Conservation (phyloP, 2,888 invertebrate genomes). For the Pollenia griseotomentosa region DNA sequence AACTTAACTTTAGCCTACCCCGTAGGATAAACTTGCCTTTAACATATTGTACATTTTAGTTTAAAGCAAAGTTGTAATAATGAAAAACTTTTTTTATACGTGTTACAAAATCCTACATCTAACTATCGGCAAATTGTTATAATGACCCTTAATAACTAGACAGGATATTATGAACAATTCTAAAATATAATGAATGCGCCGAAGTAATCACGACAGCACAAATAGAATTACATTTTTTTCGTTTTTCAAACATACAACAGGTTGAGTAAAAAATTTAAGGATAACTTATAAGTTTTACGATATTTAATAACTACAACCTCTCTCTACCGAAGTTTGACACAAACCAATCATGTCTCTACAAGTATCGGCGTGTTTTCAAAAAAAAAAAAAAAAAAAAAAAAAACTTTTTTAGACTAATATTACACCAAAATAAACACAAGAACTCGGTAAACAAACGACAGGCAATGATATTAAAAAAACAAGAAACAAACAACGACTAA, state of each 20-base stretch:
- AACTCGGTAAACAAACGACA: conserved; percentile 11
- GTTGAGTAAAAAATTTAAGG: neutral
- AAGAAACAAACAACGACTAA: neutral
- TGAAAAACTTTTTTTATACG: too few relatives aligned
- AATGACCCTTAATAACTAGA: too few relatives aligned
- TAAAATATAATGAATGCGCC: too few relatives aligned
- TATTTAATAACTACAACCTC: neutral
- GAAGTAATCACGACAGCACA: too few relatives aligned
- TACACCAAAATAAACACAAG: neutral
- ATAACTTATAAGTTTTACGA: neutral
- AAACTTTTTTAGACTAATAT: conserved; percentile 7
- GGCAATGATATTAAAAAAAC: neutral
- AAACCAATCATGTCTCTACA: neutral
- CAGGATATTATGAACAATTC: too few relatives aligned
- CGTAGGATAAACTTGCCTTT: too few relatives aligned
- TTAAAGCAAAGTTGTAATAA: too few relatives aligned
- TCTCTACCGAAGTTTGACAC: neutral
- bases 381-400: neutral
- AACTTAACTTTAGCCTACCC: too few relatives aligned
- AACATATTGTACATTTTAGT: too few relatives aligned
- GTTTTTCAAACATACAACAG: neutral
- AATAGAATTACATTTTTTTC: too few relatives aligned
- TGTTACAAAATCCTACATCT: too few relatives aligned
- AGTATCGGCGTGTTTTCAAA: neutral
- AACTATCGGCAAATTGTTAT: too few relatives aligned